phyloP scores from a whole-genome alignment of 2,888 invertebrate species.

The Heteromurus nitidus region DNA sequence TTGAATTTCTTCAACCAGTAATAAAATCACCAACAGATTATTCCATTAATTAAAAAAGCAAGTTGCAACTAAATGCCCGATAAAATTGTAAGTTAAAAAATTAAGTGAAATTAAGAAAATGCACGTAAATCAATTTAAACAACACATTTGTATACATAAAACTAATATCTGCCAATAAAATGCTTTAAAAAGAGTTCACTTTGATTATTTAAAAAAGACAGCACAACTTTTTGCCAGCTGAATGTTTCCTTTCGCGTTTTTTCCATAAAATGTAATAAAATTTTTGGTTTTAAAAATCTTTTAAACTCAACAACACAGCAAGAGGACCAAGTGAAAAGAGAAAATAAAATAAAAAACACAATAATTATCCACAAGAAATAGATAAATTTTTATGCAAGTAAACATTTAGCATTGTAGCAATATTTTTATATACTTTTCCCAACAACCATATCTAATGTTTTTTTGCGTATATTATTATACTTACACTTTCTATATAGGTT shows the following conservation, averaged over 20 bases:
- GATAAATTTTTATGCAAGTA: neutral
- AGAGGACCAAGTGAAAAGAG: neutral
- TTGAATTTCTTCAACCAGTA: constrained; percentile 4
- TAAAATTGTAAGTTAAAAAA: neutral
- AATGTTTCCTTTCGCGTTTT: too few relatives aligned
- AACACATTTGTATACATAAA: too few relatives aligned
- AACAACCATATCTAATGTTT: neutral
- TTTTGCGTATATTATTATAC: too few relatives aligned
- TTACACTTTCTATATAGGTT: too few relatives aligned
- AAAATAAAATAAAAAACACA: neutral
- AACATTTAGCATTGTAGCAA: neutral
- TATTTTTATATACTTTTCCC: neutral
- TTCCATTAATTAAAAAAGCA: constrained; percentile 15
- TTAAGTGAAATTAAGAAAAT: constrained; percentile 5
- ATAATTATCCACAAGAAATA: neutral
- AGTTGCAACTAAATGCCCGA: neutral
- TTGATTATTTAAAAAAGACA: too few relatives aligned
- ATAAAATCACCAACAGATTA: constrained; percentile 54
- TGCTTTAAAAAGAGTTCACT: too few relatives aligned
- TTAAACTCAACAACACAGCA: neutral
- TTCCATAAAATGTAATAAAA: too few relatives aligned
- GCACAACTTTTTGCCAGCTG: too few relatives aligned
- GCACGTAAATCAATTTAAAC: constrained; percentile 20
- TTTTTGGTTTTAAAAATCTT: too few relatives aligned
- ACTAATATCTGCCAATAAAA: too few relatives aligned